Conservation (phyloP, 2,113 vertebrate species). For the Atherinomorus stipes region DNA sequence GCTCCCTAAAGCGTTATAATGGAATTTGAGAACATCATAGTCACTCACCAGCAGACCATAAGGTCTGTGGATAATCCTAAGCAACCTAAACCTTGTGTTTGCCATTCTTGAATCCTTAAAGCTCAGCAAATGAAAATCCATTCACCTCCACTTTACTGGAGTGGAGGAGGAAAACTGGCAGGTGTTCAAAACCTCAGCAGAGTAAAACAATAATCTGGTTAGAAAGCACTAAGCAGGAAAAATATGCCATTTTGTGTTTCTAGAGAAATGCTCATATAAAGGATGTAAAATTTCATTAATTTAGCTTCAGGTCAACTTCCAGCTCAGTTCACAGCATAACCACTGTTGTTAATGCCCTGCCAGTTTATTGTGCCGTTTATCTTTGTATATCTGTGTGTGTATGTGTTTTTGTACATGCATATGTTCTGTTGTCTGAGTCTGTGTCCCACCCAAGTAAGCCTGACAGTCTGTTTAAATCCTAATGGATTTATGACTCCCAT, state of each 20-base stretch:
- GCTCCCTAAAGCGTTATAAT: neutral
- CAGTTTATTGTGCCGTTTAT: neutral
- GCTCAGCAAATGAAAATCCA: neutral
- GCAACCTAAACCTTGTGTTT: neutral
- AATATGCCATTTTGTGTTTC: neutral
- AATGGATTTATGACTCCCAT: slow-evolving; percentile 75
- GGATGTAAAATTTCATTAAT: slow-evolving; percentile 3
- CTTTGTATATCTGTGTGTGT: slow-evolving; percentile 32
- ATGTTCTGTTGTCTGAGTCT: slow-evolving; percentile 3
- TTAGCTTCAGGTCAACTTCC: slow-evolving; percentile 9
- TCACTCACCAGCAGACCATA: neutral
- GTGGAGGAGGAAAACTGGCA: neutral
- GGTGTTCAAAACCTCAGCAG: slow-evolving; percentile 7
- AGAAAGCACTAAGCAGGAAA: neutral
- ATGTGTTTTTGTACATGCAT: slow-evolving; percentile 25
- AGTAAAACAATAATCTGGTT: slow-evolving; percentile 13
- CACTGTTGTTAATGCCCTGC: slow-evolving; percentile 5
- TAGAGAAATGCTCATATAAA: slow-evolving; percentile 10
- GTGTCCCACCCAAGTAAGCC: slow-evolving; percentile 45
- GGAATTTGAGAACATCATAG: neutral
- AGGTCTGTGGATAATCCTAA: neutral
- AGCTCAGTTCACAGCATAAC: slow-evolving; percentile 11
- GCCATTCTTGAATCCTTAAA: neutral
- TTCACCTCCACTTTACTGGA: neutral
- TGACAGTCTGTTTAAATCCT: slow-evolving; percentile 63